Conservation (phyloP, 2,113 vertebrate species). For the Callionymus lyra region DNA sequence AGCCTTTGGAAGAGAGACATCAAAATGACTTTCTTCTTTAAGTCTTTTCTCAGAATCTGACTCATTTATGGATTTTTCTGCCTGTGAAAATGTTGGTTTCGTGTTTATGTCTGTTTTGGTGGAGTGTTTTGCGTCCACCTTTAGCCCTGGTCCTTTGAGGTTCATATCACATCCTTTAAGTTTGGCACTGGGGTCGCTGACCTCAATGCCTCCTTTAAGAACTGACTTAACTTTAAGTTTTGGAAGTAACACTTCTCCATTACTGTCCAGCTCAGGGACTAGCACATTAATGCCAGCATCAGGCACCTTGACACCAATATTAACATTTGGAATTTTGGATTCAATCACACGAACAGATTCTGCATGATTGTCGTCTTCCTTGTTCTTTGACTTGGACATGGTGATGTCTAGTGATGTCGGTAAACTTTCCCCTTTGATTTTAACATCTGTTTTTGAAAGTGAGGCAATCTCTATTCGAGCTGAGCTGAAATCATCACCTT, state of each 20-base stretch:
- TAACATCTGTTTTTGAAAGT: neutral
- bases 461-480: constrained; percentile 4
- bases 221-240: neutral
- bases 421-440: constrained; percentile 2
- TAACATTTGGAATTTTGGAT: neutral
- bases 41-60: constrained; percentile 8
- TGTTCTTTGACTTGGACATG: constrained; percentile 8
- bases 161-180: neutral
- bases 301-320: constrained; percentile 3
- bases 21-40: constrained; percentile 6
- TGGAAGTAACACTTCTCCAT: constrained; percentile 7
- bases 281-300: constrained; percentile 3
- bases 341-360: neutral
- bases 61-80: constrained; percentile 4
- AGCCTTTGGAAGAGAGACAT: constrained; percentile 9
- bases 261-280: constrained; percentile 4
- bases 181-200: too few relatives aligned
- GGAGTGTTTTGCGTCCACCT: constrained; percentile 3
- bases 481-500: neutral
- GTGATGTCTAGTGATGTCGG: constrained; percentile 5
- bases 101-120: constrained; percentile 13
- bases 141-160: constrained; percentile 2
- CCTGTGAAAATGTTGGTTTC: neutral
- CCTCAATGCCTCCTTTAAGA: too few relatives aligned
- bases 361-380: constrained; percentile 7